Evolutionary conservation across 2,113 vertebrate species (phyloP), one percentile per base, ranked within the genome.

Genomic region (Psittacara wagleri): DNA sequence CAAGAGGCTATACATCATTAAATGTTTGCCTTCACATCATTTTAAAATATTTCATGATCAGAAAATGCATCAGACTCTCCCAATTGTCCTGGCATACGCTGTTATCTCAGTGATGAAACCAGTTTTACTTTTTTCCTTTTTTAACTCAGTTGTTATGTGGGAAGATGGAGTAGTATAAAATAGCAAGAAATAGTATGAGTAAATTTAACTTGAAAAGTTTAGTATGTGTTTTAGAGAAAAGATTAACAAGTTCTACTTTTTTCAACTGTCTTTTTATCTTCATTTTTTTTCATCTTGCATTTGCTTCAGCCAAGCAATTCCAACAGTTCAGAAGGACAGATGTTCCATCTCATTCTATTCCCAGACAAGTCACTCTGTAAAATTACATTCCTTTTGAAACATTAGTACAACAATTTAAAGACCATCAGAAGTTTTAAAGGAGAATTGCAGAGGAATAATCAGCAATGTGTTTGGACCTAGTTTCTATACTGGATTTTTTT

Each of bases 311-410:
- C 74, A 92, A 89, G 87, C 57, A 90, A 68, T 93, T 78, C 70
- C 62, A 88, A 83, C 94, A 72, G 43, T 85, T 94, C 89, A 78
- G 81, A 83, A 95, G 88, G 79, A 92, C 93, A 88, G 86, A 96
- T 96, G 96, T 96, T 95, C 91, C 54, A 93, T 86, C 92, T 92
- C 94, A 90, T 92, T 90, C 83, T 94, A 88, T 96, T 90, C 88
- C 91, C 96, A 97, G 92, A 91, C 90, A 96, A 96, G 89, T 92
- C 95, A 92, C 91, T 96, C 63, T 88, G 92, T 77, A 96, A 95
- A 96, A 96, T 81, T 91, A 87, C 91, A 90, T 95, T 72, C 94
- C 84, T 94, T 95, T 77, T 83, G 78, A 97, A 97, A 92, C 94
- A 80, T 75, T 94, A 95, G 83, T 46, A 88, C 52, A 92, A 86